phyloP scores from a whole-genome alignment of 2,797 vertebrate species.

The Myotis planiceps region DNA sequence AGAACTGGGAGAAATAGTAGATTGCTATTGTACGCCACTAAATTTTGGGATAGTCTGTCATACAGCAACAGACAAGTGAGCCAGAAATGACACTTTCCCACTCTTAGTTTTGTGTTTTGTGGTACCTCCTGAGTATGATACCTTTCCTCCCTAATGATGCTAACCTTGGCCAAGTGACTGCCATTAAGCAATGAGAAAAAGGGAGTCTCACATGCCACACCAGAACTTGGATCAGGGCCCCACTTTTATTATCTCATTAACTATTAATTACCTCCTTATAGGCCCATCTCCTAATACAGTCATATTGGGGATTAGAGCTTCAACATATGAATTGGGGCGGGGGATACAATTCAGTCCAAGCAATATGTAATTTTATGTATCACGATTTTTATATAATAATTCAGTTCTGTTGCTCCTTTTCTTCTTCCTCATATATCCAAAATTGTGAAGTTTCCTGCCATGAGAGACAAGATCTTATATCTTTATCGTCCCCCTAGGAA shows the following conservation, averaged over 20 bases:
- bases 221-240: not conserved
- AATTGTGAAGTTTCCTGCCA: not conserved
- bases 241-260: not conserved
- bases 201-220: not conserved
- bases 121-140: not conserved
- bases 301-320: too few species aligned
- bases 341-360: fast-evolving
- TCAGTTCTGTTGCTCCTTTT: not conserved
- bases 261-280: not conserved
- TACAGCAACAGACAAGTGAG: not conserved
- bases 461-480: not conserved
- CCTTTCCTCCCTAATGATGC: not conserved
- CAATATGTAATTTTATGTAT: fast-evolving
- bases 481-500: not conserved
- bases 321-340: fast-evolving
- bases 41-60: not conserved
- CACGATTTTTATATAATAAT: not conserved
- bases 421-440: not conserved
- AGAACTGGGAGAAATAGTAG: not conserved
- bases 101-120: fast-evolving
- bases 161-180: not conserved
- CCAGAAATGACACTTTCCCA: not conserved
- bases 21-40: not conserved
- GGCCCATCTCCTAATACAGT: not conserved
- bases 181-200: not conserved